Evolutionary conservation across 2,113 vertebrate genomes (phyloP).

Genomic region (Apus apus): DNA sequence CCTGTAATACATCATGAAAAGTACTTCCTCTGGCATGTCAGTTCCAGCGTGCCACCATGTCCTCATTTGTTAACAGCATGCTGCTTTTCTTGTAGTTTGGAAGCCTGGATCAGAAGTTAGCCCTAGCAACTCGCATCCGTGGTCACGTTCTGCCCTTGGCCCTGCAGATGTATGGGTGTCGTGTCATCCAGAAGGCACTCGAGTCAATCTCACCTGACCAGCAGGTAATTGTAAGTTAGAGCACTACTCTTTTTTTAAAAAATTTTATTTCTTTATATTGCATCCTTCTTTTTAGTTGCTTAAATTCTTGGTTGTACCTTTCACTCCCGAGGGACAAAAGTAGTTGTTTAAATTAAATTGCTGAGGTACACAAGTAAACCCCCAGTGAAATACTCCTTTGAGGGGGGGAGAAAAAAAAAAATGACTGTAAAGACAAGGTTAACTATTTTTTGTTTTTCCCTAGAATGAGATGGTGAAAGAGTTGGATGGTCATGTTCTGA

Average conservation of each 20-base stretch:
- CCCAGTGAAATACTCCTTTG: not conserved
- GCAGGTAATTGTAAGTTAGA: constrained; percentile 99
- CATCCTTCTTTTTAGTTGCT: not conserved
- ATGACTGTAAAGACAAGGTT: not conserved
- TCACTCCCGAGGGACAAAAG: not conserved
- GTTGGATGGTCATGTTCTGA: constrained; percentile 94
- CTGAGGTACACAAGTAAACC: not conserved
- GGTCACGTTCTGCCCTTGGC: constrained; percentile 94
- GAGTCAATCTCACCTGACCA: constrained; percentile 97
- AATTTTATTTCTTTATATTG: constrained; percentile 7
- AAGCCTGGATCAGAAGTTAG: constrained; percentile 94
- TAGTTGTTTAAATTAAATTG: not conserved
- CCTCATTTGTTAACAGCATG: not conserved
- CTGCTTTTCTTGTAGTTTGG: constrained; percentile 84
- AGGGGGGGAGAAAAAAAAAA: fast-evolving
- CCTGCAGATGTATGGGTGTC: constrained; percentile 96
- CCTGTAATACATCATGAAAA: not conserved
- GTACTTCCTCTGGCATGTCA: not conserved
- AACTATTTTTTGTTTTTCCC: constrained; percentile 31
- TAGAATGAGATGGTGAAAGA: constrained; percentile 96
- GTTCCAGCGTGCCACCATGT: not conserved
- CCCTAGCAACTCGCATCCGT: constrained; percentile 92
- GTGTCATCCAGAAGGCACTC: constrained; percentile 96
- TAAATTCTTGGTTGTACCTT: not conserved
- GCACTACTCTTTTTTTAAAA: constrained; percentile 27